Base-by-base conservation (phyloP, 2,113 vertebrate species). In the Ancistrus triradiatus region DNA sequence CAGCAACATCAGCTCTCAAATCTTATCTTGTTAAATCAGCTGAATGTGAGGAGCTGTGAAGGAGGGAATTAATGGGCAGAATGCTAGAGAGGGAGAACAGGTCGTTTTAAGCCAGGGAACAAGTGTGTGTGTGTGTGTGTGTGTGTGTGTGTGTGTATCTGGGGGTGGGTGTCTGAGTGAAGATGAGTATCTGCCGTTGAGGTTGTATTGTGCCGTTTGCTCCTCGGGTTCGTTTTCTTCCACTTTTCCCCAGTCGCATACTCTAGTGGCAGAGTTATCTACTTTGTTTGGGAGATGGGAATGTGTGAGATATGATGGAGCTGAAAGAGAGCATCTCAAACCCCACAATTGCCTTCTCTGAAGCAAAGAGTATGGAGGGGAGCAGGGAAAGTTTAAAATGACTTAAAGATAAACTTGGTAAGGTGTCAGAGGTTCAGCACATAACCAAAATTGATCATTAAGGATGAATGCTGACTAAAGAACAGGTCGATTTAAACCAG, bases 11-110 rank as follows among this genome's bases (percentile, higher is more conserved):
- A 85, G 87, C 91, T 91, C 90, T 94, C 90, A 90, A 90, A 93
- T 95, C 90, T 96, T 93, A 96, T 98, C 92, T 92, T 91, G 91
- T 92, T 94, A 93, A 97, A 97, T 95, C 93, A 95, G 91, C 93
- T 90, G 92, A 94, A 92, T 90, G 89, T 90, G 91, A 85, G 90
- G 87, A 84, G 86, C 90, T 91, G 91, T 90, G 90, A 91, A 91
- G 84, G 87, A 90, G 69, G 88, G 87, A 91, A 91, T 89, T 88
- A 89, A 91, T 84, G 85, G 86, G 87, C 81, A 75, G 77, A 83
- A 86, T 69, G 86, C 85, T 80, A 84, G 87, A 90, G 89, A 83
- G 85, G 81, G 55, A 67, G 63, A 70, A 59, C 37, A 47, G 55
- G 62, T 49, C 22, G n/a, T 68, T 72, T 75, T 72, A 72, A 72